Base-by-base conservation (phyloP, 2,888 invertebrate species). In the Plagiodera versicolora region DNA sequence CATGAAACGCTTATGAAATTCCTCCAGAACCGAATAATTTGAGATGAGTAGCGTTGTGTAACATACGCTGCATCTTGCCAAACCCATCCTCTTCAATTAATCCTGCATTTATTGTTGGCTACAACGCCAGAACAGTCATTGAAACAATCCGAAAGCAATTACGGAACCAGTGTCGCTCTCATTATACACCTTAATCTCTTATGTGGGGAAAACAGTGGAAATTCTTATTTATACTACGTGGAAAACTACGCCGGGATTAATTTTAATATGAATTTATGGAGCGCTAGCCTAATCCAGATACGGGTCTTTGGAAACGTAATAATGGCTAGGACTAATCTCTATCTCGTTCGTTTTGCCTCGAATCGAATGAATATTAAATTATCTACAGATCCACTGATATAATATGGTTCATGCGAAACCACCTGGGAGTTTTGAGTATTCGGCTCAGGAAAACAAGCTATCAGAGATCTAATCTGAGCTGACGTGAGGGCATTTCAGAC, bases 181-280 rank as follows among this genome's bases (percentile, higher is more conserved):
- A 72, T 71, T 71, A 72, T 69, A 70, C 64, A 68, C 70, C 72
- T 68, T 67, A 69, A 72, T 68, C 70, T 67, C 65, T 70, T 69
- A 67, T 69, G 66, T 67, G 64, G 67, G 69, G 70, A 69, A 71
- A 69, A 67, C 48, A 47, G 60, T 63, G 61, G 51, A 68, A 70
- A 72, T 71, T 73, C 72, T 73, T 73, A 73, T 74, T 74, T 72
- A 70, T 61, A 65, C 50, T 62, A 55, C 61, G 55, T 55, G 54
- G 55, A 50, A 61, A 66, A 61, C 63, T 58, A 56, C 57, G 49
- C 59, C 58, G 60, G 66, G 71, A 68, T 70, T 70, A 71, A 69
- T 70, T 70, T 70, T 74, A 74, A 74, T 74, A 72, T 73, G 68
- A 73, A 72, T 73, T 72, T 73, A 74, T 70, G 73, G 69, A 70